These are phyloP conservation scores for Cotesia glomerata DNA, from an alignment of 1,140 invertebrate genomes.

Conservation along the genomic window DNA sequence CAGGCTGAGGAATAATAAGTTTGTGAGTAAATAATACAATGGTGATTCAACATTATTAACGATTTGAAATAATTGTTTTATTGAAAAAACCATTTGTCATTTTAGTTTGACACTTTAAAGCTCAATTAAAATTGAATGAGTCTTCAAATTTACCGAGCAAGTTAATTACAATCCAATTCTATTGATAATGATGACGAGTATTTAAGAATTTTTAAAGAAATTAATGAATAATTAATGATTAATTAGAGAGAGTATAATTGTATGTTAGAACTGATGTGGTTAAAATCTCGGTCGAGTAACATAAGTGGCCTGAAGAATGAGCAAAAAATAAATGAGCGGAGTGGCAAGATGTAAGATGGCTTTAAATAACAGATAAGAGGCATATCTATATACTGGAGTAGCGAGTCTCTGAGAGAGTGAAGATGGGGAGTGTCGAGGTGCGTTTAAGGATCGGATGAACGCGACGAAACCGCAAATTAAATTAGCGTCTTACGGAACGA, in stretches of 20 bases:
- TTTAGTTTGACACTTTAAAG: background rate
- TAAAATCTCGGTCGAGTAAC: too few species aligned
- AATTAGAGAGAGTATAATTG: too few species aligned
- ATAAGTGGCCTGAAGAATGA: too few species aligned
- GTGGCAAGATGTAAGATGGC: background rate
- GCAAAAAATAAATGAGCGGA: too few species aligned
- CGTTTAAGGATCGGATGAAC: slow-evolving; percentile 35
- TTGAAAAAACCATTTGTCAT: background rate
- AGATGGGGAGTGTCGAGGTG: slow-evolving; percentile 1
- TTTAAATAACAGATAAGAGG: background rate
- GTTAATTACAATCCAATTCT: too few species aligned
- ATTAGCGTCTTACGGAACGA: slow-evolving; percentile 54
- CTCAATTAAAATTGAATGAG: background rate
- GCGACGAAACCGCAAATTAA: slow-evolving; percentile 61
- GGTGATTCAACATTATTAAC: slow-evolving; percentile 15
- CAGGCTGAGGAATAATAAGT: background rate
- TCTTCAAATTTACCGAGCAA: too few species aligned
- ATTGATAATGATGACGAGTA: too few species aligned
- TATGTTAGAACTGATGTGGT: too few species aligned
- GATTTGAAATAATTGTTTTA: background rate
- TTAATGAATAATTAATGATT: too few species aligned
- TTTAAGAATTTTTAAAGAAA: too few species aligned
- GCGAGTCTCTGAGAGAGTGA: background rate
- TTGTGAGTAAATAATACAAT: background rate
- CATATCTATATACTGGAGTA: background rate